A percentile compares a stretch with the other conserved stretches of the same genome.
Evolutionary conservation across 1,140 invertebrate genomes (phyloP).

Genomic region (Prorops nasuta): DNA sequence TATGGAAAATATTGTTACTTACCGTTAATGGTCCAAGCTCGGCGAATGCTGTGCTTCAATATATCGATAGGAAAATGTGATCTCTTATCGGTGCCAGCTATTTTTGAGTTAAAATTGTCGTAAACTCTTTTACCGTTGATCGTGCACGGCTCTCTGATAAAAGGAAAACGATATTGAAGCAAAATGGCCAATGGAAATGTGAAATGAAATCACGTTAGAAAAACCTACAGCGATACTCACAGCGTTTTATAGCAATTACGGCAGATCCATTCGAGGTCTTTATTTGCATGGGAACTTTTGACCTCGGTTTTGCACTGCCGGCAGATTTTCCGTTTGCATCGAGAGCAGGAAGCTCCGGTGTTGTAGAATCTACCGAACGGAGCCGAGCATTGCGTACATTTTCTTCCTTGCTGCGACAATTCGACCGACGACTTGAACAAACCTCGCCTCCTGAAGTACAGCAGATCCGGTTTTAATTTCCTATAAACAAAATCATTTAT

Average conservation of each 20-base stretch:
- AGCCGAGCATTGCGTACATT: constrained; percentile 68
- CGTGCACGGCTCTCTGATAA: constrained; percentile 69
- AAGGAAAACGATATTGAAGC: constrained; percentile 6
- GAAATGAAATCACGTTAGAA: not conserved
- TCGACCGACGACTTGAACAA: constrained; percentile 53
- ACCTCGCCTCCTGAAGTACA: constrained; percentile 61
- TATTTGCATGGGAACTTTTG: constrained; percentile 32
- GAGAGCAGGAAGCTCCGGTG: constrained; percentile 68
- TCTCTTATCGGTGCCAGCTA: constrained; percentile 28
- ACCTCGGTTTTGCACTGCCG: constrained; percentile 69
- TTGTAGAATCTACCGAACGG: constrained; percentile 75
- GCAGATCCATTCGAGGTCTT: constrained; percentile 70
- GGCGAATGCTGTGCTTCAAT: constrained; percentile 64
- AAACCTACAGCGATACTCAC: constrained; percentile 57
- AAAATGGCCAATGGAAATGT: not conserved
- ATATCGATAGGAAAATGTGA: constrained; percentile 63
- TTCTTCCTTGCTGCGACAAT: constrained; percentile 57
- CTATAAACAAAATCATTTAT: constrained; percentile 58
- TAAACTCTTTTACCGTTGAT: constrained; percentile 72
- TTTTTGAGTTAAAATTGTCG: constrained; percentile 42
- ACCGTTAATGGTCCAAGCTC: constrained; percentile 73
- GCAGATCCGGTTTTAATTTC: constrained; percentile 65
- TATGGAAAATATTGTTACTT: constrained; percentile 11
- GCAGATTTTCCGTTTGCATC: constrained; percentile 71
- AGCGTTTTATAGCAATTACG: constrained; percentile 72